phyloP scores from a whole-genome alignment of 1,140 invertebrate species.

The Gonioctena quinquepunctata region DNA sequence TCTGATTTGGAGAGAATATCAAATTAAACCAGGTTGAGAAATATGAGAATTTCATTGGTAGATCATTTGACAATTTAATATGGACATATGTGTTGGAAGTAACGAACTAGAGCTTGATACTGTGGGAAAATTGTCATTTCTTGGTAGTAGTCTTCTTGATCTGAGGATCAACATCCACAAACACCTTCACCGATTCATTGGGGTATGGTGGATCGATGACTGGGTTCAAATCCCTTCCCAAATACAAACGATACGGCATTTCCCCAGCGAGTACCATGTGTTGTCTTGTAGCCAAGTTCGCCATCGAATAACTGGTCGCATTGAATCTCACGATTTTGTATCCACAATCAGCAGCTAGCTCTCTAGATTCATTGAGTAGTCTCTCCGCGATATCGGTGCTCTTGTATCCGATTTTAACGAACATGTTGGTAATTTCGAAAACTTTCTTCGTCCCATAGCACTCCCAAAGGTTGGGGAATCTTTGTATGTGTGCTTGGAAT shows the following conservation, averaged over 20 bases:
- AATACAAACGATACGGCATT: slow-evolving; percentile 48
- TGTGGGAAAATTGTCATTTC: not conserved
- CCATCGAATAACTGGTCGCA: slow-evolving; percentile 51
- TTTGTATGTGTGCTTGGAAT: slow-evolving; percentile 53
- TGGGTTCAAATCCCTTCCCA: slow-evolving; percentile 39
- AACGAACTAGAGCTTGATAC: no score
- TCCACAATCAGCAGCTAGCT: slow-evolving; percentile 53
- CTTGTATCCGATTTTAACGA: slow-evolving; percentile 50
- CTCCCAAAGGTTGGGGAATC: slow-evolving; percentile 51
- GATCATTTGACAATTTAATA: no score
- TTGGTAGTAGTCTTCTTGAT: not conserved
- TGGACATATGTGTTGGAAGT: no score
- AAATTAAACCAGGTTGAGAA: no score
- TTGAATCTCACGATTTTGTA: slow-evolving; percentile 55
- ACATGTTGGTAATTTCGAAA: slow-evolving; percentile 56
- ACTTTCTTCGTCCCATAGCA: slow-evolving; percentile 49
- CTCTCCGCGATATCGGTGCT: slow-evolving; percentile 49
- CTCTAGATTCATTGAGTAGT: slow-evolving; percentile 54
- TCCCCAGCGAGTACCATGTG: slow-evolving; percentile 47
- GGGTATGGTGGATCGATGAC: slow-evolving; percentile 45
- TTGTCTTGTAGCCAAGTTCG: slow-evolving; percentile 46
- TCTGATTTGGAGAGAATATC: no score
- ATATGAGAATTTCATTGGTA: no score
- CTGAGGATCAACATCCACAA: slow-evolving; percentile 42
- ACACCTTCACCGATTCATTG: slow-evolving; percentile 40